Evolutionary conservation across 2,888 invertebrate species (phyloP).

Genomic region (Amitus sp.): DNA sequence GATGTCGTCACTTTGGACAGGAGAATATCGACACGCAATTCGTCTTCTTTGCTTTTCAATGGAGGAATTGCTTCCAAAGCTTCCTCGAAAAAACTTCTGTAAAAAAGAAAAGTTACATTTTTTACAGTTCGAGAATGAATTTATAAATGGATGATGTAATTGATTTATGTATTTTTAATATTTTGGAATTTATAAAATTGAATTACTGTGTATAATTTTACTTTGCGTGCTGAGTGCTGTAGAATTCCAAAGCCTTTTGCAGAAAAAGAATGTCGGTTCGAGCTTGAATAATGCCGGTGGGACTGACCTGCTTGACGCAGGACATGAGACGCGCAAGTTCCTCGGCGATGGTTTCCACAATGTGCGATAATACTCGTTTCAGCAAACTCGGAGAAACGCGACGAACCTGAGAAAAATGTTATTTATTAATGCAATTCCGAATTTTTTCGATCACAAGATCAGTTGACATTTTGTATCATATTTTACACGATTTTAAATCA

Average conservation of each 20-base stretch:
- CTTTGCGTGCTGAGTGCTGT: constrained; percentile 75
- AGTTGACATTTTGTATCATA: no score
- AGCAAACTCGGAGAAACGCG: constrained; percentile 82
- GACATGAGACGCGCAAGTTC: constrained; percentile 89
- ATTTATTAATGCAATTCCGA: no score
- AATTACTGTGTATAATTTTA: no score
- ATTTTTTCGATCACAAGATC: no score
- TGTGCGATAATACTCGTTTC: constrained; percentile 76
- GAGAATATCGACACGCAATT: constrained; percentile 53
- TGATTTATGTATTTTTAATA: constrained; percentile 9
- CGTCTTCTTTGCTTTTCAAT: constrained; percentile 71
- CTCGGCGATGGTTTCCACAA: constrained; percentile 92
- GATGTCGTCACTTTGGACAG: constrained; percentile 55
- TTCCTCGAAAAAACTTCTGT: constrained; percentile 81
- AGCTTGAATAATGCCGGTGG: constrained; percentile 81
- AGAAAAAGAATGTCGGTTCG: constrained; percentile 79
- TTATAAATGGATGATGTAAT: no score
- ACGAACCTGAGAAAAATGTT: constrained; percentile 71
- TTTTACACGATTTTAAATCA: no score
- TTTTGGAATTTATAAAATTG: no score
- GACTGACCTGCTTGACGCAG: constrained; percentile 77
- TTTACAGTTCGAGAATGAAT: constrained; percentile 7
- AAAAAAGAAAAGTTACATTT: no score
- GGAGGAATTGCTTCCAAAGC: constrained; percentile 82
- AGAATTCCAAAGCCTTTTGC: constrained; percentile 73